phyloP scores from a whole-genome alignment of 2,113 vertebrate species.

The Ploceus nigricollis region DNA sequence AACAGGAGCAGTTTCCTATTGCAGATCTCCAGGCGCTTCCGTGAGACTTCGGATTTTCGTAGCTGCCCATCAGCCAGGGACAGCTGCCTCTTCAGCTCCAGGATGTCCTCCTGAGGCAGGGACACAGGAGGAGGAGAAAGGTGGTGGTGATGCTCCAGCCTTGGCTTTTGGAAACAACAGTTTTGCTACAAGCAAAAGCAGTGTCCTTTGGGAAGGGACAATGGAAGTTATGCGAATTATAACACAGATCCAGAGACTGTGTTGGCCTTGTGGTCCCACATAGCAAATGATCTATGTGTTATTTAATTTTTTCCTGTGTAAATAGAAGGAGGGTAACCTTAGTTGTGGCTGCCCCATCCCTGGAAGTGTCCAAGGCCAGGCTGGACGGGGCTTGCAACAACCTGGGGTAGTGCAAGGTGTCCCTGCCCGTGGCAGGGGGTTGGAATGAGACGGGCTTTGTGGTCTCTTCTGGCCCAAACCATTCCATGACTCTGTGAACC shows the following conservation, averaged over 20 bases:
- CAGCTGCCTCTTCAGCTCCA: constrained; percentile 78
- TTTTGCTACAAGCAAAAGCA: background rate
- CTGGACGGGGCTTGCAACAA: rapidly evolving
- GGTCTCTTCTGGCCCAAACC: background rate
- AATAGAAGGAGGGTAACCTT: background rate
- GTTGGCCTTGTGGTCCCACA: background rate
- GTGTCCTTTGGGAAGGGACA: background rate
- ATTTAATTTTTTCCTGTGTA: background rate
- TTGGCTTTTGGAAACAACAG: background rate
- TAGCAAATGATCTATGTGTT: background rate
- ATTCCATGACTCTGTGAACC: background rate
- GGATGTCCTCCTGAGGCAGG: constrained; percentile 53
- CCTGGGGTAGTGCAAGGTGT: background rate
- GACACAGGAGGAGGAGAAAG: background rate
- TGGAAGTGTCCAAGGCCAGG: background rate
- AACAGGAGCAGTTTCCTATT: constrained; percentile 87
- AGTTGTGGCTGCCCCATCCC: background rate
- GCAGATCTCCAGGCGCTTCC: constrained; percentile 85
- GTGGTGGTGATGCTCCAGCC: background rate
- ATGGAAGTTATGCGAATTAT: background rate
- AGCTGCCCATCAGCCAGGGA: constrained; percentile 76
- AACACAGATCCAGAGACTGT: background rate
- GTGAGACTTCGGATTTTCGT: constrained; percentile 79
- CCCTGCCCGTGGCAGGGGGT: background rate
- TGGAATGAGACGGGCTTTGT: background rate